Conservation (phyloP, 2,888 invertebrate species). For the Lochmaea capreae region DNA sequence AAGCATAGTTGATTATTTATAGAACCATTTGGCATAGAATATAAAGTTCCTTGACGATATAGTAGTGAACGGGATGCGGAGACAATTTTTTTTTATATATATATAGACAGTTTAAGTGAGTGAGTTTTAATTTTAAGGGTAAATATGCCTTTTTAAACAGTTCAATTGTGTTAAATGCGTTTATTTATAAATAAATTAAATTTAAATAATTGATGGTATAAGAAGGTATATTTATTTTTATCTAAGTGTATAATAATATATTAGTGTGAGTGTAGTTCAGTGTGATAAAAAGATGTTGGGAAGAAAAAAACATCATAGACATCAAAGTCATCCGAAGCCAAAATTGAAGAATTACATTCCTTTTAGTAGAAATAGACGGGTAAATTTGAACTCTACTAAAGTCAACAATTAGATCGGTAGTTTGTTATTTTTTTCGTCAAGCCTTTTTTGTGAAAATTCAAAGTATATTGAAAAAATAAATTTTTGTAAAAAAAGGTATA, state of each 20-base stretch:
- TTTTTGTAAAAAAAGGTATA: too few species aligned
- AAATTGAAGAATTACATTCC: conserved; percentile 58
- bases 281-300: conserved; percentile 50
- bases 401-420: too few species aligned
- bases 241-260: neutral
- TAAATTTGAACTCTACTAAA: conserved; percentile 46
- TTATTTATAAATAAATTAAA: too few species aligned
- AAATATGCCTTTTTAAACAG: conserved; percentile 5
- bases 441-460: too few species aligned
- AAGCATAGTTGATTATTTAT: conserved; percentile 56
- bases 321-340: conserved; percentile 53
- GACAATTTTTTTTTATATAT: conserved; percentile 37
- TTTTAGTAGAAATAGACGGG: conserved; percentile 58
- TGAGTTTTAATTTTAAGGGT: neutral
- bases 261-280: neutral
- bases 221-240: conserved; percentile 1
- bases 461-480: too few species aligned
- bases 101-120: conserved; percentile 19
- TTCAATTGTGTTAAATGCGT: neutral
- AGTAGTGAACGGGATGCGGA: conserved; percentile 42
- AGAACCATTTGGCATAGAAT: conserved; percentile 58
- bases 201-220: too few species aligned
- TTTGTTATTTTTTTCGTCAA: too few species aligned
- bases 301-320: conserved; percentile 53
- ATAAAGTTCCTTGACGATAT: conserved; percentile 48